Base-by-base conservation (phyloP, 2,113 vertebrate genomes). In the Ctenomys sociabilis region DNA sequence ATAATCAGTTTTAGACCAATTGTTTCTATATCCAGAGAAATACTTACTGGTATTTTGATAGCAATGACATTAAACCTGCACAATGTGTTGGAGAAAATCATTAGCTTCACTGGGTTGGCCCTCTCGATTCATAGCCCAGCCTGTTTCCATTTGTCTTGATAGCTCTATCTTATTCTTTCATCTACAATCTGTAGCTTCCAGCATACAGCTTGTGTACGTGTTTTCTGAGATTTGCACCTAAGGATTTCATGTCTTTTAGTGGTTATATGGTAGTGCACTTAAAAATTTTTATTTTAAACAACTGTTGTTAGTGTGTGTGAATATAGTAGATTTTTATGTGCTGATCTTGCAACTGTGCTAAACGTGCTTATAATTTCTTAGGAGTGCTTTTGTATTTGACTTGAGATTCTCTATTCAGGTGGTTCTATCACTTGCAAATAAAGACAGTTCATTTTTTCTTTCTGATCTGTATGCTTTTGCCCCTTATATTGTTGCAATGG, bases 1-100 rank as follows among this genome's bases (percentile, higher is more conserved):
- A 40, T 66, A 37, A 28, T 92, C 32, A 10, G 52, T 83, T 92
- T 95, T 70, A 92, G n/a, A 61, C 73, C 78, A 90, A 52, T 73
- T 59, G 86, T 94, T 3, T 86, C 54, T 94, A 24, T 35, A 85
- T 35, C 7, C 35, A 73, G 1, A 78, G 86, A 59, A 63, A 7
- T 35, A 3, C 43, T 90, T 63, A 0, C 68, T 87, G 89, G 78
- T 26, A 86, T 78, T 78, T 90, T 84, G 24, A 78, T 84, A 84
- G 28, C 43, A 86, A 78, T 72, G 35, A 17, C 3, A 19, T 78
- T 92, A 90, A 49, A 26, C 2, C 22, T 59, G 5, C 78, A 80
- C 3, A 59, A 17, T 4, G 77, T 0, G 82, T 72, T 94, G 37
- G 57, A 45, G 49, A 84, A 68, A 87, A 90, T 1, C 28, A 17